phyloP scores from a whole-genome alignment of 23 tunicate species.

The Trididemnum nubilum region DNA sequence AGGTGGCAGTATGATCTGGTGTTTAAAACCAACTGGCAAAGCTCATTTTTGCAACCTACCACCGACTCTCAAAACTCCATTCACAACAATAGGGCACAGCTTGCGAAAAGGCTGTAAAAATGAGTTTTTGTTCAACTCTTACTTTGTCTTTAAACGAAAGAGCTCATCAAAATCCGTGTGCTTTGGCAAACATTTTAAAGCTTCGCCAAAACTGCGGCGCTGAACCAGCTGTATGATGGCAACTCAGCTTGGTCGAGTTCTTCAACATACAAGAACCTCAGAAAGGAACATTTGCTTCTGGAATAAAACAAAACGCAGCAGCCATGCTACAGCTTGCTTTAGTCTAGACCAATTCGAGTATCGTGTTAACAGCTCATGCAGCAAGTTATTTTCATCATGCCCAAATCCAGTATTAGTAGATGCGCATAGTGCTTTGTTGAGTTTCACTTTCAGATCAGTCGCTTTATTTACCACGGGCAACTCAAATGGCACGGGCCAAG shows the following conservation, averaged over 20 bases:
- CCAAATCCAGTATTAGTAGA: not conserved
- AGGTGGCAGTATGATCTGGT: not conserved
- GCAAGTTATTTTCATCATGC: not conserved
- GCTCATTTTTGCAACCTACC: not conserved
- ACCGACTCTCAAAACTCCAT: not conserved
- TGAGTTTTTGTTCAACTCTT: not conserved
- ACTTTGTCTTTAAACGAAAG: not conserved
- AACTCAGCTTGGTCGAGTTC: conserved; percentile 33
- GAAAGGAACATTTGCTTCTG: not conserved
- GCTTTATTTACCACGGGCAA: not conserved
- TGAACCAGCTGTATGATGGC: conserved; percentile 32
- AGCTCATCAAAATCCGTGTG: not conserved
- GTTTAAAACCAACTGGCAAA: not conserved
- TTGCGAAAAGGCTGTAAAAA: not conserved
- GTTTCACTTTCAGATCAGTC: not conserved
- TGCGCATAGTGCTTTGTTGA: not conserved
- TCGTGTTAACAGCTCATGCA: not conserved
- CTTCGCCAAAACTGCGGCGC: conserved; percentile 16
- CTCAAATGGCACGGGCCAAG: conserved; percentile 19
- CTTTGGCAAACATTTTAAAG: not conserved
- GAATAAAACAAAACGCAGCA: not conserved
- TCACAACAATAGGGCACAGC: conserved; percentile 2
- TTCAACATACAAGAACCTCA: not conserved
- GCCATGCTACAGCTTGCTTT: not conserved
- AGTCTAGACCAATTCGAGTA: not conserved